phyloP scores from a whole-genome alignment of 2,797 vertebrate genomes.

The Apogon talboti region DNA sequence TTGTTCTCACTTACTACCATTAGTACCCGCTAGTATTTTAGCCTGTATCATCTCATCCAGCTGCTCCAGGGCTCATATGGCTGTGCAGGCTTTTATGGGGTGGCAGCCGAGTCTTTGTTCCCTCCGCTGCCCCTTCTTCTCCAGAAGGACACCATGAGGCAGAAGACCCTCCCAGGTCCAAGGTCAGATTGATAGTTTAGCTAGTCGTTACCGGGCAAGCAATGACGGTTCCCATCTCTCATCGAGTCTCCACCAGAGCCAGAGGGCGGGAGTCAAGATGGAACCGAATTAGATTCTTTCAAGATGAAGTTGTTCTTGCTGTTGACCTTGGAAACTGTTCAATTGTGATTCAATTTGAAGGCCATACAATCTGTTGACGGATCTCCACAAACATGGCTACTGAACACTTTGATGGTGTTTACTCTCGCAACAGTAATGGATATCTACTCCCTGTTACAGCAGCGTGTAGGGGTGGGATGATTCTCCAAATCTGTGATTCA shows the following conservation, averaged over 20 bases:
- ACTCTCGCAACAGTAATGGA: conserved; percentile 9
- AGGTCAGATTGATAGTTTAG: conserved; percentile 49
- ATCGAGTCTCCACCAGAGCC: conserved; percentile 18
- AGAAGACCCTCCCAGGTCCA: background rate
- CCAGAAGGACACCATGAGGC: background rate
- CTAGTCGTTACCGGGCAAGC: conserved; percentile 30
- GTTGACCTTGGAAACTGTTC: conserved; percentile 67
- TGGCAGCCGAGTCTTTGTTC: background rate
- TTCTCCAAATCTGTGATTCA: no score
- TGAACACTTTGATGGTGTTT: conserved; percentile 15
- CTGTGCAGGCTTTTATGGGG: background rate
- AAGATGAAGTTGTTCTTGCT: conserved; percentile 50
- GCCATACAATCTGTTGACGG: conserved; percentile 36
- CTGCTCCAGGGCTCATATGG: background rate
- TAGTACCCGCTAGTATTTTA: background rate
- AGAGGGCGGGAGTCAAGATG: conserved; percentile 27
- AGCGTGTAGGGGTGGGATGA: no score
- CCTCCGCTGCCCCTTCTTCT: background rate
- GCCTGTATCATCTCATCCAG: background rate
- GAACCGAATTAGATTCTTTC: conserved; percentile 63
- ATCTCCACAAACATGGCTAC: conserved; percentile 29
- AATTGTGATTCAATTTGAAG: conserved; percentile 58
- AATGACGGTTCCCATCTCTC: conserved; percentile 34
- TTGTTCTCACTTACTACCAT: no score
- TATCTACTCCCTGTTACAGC: background rate